Evolutionary conservation across 2,113 vertebrate species (phyloP), one percentile per base, ranked within the genome.

Genomic region (Copsychus sechellarum): DNA sequence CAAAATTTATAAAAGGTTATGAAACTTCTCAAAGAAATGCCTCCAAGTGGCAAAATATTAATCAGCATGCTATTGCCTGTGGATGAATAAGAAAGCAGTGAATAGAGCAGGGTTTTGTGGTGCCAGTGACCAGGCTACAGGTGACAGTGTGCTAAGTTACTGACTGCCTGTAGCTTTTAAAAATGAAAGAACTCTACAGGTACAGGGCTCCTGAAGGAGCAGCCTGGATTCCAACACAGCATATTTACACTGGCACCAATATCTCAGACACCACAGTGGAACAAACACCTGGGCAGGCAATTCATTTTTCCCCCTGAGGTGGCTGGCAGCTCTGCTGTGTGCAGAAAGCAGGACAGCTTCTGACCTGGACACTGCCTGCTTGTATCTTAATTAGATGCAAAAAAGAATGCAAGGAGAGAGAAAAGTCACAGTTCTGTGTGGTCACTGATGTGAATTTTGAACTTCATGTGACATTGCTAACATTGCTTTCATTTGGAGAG

Each of bases 401-500:
- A 56, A 81, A 48, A n/a, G 6, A 69, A 83, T 11, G n/a, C 2
- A 8, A 74, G 23, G 23, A 77, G 17, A 26, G 48, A 82, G 40
- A 51, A 45, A 66, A 66, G 33, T 54, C 54, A 57, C 36, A 53
- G 42, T 18, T 89, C 79, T 78, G 20, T 21, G 34, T n/a, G 34
- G 47, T 31, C 45, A 48, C 14, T 34, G 45, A 61, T 26, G 33
- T 69, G 53, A 54, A 40, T 88, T 84, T 36, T 90, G 15, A 84
- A 86, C 57, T 93, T 92, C 31, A 79, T 86, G 60, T 92, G 85
- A 66, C 20, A 48, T 13, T 22, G 45, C 3, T 53, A 90, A 57
- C 13, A 7, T 8, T 79, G 80, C 7, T 60, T 8, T 57, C 65
- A 53, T 90, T 84, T 93, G 29, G 62, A 65, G 48, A 86, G 19